Conservation (phyloP, 2,888 invertebrate genomes). For the Hanleya hanleyi region DNA sequence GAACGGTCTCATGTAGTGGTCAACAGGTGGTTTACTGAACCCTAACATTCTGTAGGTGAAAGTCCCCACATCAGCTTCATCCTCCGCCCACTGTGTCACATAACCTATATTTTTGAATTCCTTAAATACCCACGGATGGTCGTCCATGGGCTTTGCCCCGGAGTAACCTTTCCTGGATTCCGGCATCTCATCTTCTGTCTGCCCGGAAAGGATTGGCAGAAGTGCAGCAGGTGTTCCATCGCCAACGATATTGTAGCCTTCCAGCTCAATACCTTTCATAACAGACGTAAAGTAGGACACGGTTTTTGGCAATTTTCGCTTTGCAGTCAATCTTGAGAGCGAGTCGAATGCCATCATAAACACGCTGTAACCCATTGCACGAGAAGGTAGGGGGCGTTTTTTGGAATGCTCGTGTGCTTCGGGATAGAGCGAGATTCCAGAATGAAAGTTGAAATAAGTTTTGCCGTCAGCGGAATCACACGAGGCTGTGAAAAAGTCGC, state of each 20-base stretch:
- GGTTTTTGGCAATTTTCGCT: conserved; percentile 63
- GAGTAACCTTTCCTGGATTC: conserved; percentile 84
- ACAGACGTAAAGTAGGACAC: conserved; percentile 57
- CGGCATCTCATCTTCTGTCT: conserved; percentile 86
- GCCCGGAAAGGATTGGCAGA: conserved; percentile 89
- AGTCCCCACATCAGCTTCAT: conserved; percentile 87
- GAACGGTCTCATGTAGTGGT: conserved; percentile 91
- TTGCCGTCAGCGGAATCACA: conserved; percentile 56
- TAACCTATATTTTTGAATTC: conserved; percentile 78
- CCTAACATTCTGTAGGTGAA: conserved; percentile 94
- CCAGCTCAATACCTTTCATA: conserved; percentile 77
- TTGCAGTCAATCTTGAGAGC: conserved; percentile 83
- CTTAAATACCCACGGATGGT: conserved; percentile 91
- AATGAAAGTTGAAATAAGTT: conserved; percentile 81
- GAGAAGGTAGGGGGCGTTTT: conserved; percentile 38
- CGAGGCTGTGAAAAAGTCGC: conserved; percentile 65
- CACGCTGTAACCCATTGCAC: conserved; percentile 80
- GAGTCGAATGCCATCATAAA: conserved; percentile 93
- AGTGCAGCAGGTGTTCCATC: conserved; percentile 79
- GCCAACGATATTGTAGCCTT: conserved; percentile 77
- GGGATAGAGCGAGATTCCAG: conserved; percentile 75
- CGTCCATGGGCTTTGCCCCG: conserved; percentile 80
- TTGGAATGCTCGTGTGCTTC: conserved; percentile 14
- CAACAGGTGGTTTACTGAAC: conserved; percentile 87
- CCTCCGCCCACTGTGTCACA: conserved; percentile 88